phyloP scores from a whole-genome alignment of 2,113 vertebrate genomes.

The Poicephalus meyeri region DNA sequence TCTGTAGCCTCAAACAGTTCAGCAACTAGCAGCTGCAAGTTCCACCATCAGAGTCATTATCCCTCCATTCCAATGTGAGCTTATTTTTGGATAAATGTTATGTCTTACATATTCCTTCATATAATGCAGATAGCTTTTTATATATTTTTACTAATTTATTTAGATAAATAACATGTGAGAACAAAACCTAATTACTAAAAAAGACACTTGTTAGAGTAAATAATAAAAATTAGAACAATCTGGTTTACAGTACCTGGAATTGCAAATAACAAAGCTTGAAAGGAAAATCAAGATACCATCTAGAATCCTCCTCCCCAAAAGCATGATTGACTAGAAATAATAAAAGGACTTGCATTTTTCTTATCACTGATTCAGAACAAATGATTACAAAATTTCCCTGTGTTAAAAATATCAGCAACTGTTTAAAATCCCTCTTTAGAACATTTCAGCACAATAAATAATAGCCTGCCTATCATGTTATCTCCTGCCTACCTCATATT shows the following conservation, averaged over 20 bases:
- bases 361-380: background rate
- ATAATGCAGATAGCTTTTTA: background rate
- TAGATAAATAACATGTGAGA: background rate
- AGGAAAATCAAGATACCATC: background rate
- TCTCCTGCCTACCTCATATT: background rate
- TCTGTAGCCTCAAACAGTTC: background rate
- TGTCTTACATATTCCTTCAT: background rate
- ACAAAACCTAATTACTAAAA: background rate
- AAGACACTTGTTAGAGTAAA: background rate
- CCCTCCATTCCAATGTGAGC: background rate
- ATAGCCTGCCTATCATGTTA: background rate
- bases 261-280: background rate
- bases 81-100: background rate
- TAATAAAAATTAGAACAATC: background rate
- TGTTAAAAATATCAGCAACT: background rate
- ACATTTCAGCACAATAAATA: background rate
- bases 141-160: background rate
- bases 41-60: background rate
- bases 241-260: background rate
- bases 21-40: accelerated
- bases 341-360: background rate
- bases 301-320: background rate
- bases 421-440: background rate
- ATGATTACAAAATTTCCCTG: background rate
- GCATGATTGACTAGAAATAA: background rate